Base-by-base conservation (phyloP, 2,113 vertebrate genomes). In the Isurus oxyrinchus region DNA sequence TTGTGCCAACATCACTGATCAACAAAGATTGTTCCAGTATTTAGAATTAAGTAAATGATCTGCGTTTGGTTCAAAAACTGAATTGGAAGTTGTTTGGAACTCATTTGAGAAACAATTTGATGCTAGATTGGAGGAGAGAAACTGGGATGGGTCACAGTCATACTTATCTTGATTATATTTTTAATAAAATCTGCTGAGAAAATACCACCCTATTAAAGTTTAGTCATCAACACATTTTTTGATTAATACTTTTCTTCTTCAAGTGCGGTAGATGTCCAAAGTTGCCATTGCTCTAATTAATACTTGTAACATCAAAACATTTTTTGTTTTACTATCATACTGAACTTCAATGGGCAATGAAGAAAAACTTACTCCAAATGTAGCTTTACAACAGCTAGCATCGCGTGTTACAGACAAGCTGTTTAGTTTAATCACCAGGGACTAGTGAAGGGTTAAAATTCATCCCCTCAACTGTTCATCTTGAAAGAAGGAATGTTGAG, bases 401-500 rank as follows among this genome's bases (percentile, higher is more conserved):
- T 19, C 7, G 11, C 76, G 27, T 72, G 94, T 3, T 19, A 91
- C 55, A 59, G 31, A 61, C 55, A 91, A 91, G 55, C 88, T 91
- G 55, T 91, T 94, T 63, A 94, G 19, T 66, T 1, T 76, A 23
- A 93, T 40, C 90, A 23, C 35, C 19, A 66, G 35, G 59, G 44
- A 69, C 4, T 49, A 40, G 63, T 53, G 67, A 76, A 76, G 23
- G 19, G 44, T 95, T 72, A 95, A 76, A 53, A 53, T 53, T 63
- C 44, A 31, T 6, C 67, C 31, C 25, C 44, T 95, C 66, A 49
- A 95, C 27, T 25, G 94, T 55, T 95, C 44, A 27, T 27, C 94
- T 55, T 72, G 66, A 69, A 95, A 95, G 67, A 55, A 76, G 67
- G 94, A 95, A 95, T 95, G 94, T 72, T 69, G 49, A 55, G 25